Conservation (phyloP, 2,888 invertebrate species). For the Sinohyriopsis cumingii region DNA sequence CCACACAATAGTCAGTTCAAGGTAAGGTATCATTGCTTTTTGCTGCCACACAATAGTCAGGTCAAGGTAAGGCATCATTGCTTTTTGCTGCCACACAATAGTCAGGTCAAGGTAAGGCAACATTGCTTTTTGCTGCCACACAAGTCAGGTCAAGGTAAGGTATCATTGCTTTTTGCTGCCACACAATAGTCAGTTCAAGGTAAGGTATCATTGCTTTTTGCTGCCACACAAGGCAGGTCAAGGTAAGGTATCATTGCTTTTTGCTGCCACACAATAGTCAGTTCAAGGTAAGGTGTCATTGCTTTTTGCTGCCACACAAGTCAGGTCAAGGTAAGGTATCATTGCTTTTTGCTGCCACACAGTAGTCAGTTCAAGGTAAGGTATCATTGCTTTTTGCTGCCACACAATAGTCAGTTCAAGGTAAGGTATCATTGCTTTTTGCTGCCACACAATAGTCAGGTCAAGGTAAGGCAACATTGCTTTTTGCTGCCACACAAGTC, state of each 20-base stretch:
- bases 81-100: background rate
- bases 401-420: conserved; percentile 80
- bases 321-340: no score
- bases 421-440: conserved; percentile 73
- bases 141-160: conserved; percentile 83
- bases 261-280: conserved; percentile 73
- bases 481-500: conserved; percentile 72
- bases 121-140: background rate
- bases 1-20: conserved; percentile 79
- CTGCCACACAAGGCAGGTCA: conserved; percentile 77
- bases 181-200: no score
- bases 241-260: conserved; percentile 77
- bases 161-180: background rate
- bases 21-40: conserved; percentile 75
- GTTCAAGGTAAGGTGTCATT: conserved; percentile 79
- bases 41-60: background rate
- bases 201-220: no score
- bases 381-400: background rate
- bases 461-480: no score
- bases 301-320: background rate
- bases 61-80: no score
- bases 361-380: conserved; percentile 83
- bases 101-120: conserved; percentile 83
- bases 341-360: background rate
- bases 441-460: background rate